Percentiles rank a stretch among this genome's conserved stretches.
phyloP scores from a whole-genome alignment of 1,140 invertebrate species.

The Teleopsis dalmanni region DNA sequence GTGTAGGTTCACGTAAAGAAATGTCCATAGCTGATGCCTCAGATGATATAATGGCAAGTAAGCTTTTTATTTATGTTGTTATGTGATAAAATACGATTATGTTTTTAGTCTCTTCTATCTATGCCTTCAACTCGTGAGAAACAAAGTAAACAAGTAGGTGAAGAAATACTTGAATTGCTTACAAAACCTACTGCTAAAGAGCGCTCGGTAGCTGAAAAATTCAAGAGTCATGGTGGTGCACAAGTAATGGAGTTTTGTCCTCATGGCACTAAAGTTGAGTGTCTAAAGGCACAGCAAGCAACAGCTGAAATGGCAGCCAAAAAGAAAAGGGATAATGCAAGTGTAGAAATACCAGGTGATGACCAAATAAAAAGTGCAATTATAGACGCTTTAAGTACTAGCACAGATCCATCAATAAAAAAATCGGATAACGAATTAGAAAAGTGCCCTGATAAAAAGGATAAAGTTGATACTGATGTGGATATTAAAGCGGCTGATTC shows the following conservation, averaged over 20 bases:
- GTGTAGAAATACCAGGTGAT: neutral
- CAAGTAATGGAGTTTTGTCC: conserved; percentile 96
- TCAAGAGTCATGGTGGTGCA: conserved; percentile 88
- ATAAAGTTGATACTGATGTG: conserved; percentile 1
- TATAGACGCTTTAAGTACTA: neutral
- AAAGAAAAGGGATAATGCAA: conserved; percentile 25
- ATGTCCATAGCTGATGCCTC: conserved; percentile 39
- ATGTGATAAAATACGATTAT: neutral
- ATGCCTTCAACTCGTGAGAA: conserved; percentile 92
- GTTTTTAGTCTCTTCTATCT: conserved; percentile 68
- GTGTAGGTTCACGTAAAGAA: neutral
- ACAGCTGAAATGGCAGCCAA: conserved; percentile 43
- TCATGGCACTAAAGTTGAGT: conserved; percentile 87
- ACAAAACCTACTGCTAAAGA: conserved; percentile 96
- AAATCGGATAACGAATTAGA: neutral
- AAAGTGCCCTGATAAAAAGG: neutral
- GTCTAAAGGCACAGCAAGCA: conserved; percentile 56
- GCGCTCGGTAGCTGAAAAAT: conserved; percentile 84
- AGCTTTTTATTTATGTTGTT: neutral
- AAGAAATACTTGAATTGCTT: conserved; percentile 89
- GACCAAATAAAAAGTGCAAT: conserved; percentile 3
- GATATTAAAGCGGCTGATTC: conserved; percentile 13
- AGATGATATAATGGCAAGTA: conserved; percentile 58
- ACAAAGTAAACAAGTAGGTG: conserved; percentile 89
- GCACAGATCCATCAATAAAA: conserved; percentile 36